phyloP scores from a whole-genome alignment of 1,140 invertebrate genomes.

The Ceratitis capitata region DNA sequence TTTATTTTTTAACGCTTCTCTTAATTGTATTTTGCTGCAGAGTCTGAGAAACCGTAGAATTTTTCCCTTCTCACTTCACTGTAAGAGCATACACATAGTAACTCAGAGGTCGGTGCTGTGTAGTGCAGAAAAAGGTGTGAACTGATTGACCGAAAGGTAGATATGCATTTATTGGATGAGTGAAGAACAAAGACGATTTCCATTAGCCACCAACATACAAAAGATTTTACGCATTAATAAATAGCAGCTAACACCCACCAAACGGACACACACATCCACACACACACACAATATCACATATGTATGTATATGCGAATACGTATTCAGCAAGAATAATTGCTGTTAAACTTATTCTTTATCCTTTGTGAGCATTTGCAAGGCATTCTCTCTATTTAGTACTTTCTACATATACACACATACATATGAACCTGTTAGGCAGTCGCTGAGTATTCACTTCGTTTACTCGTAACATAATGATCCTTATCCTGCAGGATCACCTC shows the following conservation, averaged over 20 bases:
- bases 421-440: neutral
- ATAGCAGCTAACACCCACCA: slow-evolving; percentile 5
- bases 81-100: neutral
- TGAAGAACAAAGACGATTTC: neutral
- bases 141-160: slow-evolving; percentile 24
- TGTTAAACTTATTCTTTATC: neutral
- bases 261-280: too few species aligned
- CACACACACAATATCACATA: neutral
- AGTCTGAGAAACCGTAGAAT: neutral
- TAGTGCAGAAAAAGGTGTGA: slow-evolving; percentile 22
- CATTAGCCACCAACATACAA: slow-evolving; percentile 27
- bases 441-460: neutral
- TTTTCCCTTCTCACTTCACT: neutral
- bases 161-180: neutral
- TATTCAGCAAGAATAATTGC: neutral
- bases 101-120: too few species aligned
- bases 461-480: neutral
- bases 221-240: slow-evolving; percentile 36
- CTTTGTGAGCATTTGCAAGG: too few species aligned
- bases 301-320: too few species aligned
- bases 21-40: neutral
- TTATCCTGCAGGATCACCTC: neutral
- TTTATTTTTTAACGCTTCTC: slow-evolving; percentile 9
- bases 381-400: too few species aligned
- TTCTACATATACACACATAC: neutral